phyloP scores from a whole-genome alignment of 2,888 invertebrate species.

The Smittia aterrima region DNA sequence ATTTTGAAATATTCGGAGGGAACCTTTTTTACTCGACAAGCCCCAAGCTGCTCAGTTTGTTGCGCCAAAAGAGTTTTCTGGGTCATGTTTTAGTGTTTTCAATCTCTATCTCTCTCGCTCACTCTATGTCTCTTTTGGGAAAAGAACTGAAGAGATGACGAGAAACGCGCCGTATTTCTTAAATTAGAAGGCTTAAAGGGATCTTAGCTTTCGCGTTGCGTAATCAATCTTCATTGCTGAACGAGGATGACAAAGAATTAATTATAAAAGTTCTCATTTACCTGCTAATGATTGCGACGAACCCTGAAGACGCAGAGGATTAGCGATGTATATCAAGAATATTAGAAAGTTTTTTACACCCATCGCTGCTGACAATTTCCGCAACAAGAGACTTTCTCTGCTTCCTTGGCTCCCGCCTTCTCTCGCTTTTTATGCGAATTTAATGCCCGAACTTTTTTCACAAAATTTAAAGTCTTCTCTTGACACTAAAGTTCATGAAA shows the following conservation, averaged over 20 bases:
- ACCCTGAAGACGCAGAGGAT: conserved; percentile 38
- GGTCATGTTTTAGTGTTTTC: conserved; percentile 35
- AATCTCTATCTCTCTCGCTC: too few relatives aligned
- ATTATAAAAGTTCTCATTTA: neutral
- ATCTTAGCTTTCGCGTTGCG: neutral
- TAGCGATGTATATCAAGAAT: conserved; percentile 36
- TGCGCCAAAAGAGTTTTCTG: conserved; percentile 14
- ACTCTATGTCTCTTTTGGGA: too few relatives aligned
- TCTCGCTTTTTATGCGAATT: neutral
- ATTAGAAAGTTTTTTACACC: conserved; percentile 36
- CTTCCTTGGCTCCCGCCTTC: neutral
- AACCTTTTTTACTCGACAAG: neutral
- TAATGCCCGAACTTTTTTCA: conserved; percentile 19
- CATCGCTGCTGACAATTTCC: conserved; percentile 28
- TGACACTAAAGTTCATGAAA: conserved; percentile 18
- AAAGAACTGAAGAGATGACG: too few relatives aligned
- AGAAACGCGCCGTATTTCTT: neutral
- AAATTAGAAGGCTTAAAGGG: neutral
- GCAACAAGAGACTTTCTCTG: neutral
- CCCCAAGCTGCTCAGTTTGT: neutral
- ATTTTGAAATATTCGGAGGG: conserved; percentile 28
- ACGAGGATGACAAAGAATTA: conserved; percentile 3
- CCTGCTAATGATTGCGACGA: conserved; percentile 34
- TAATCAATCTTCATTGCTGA: conserved; percentile 19
- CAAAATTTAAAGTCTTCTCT: conserved; percentile 11